Evolutionary conservation across 2,888 invertebrate genomes (phyloP).

Genomic region (Zele albiditarsus): DNA sequence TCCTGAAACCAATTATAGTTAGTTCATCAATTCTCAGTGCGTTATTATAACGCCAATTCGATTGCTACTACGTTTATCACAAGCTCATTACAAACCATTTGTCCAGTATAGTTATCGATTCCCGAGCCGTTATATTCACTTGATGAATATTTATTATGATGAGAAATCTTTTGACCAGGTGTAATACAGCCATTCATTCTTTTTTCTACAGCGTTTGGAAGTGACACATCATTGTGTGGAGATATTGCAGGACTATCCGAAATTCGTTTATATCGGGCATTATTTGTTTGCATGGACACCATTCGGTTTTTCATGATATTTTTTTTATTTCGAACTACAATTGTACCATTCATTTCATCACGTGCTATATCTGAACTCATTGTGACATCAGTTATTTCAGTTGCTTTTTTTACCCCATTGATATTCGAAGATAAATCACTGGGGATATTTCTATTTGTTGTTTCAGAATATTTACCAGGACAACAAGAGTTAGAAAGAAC

Average conservation of each 20-base stretch:
- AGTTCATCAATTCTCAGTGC: neutral
- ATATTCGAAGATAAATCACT: neutral
- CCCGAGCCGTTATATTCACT: neutral
- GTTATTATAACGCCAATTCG: no score
- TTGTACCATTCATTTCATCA: neutral
- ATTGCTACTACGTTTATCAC: neutral
- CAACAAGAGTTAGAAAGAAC: neutral
- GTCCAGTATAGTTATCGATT: neutral
- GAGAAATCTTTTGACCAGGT: neutral
- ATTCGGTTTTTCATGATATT: constrained; percentile 35
- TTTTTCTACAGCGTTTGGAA: neutral
- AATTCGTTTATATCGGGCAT: constrained; percentile 46
- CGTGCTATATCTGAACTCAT: neutral
- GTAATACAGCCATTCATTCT: neutral
- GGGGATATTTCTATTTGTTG: neutral
- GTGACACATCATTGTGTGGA: neutral
- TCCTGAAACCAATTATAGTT: neutral
- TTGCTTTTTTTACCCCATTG: neutral
- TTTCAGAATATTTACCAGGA: neutral
- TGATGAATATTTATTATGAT: neutral
- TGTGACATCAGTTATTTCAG: neutral
- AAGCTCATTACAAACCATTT: neutral
- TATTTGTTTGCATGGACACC: constrained; percentile 53
- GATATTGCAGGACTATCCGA: neutral
- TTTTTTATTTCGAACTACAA: neutral